A percentile compares a stretch with the other conserved stretches of the same genome.
Conservation (phyloP, 2,888 invertebrate species). For the Ferrisia virgata region DNA sequence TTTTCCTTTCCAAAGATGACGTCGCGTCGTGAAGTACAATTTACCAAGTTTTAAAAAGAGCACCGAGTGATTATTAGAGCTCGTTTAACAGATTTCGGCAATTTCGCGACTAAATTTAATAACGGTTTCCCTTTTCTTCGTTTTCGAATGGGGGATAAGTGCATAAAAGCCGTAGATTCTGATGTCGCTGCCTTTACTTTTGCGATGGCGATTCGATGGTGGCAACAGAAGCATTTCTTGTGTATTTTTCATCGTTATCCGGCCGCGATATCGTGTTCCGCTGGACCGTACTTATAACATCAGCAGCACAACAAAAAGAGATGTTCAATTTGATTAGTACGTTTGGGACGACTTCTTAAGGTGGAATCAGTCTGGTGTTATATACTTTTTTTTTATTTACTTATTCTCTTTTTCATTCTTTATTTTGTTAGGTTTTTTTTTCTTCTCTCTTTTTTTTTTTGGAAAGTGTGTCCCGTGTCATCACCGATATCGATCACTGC, state of each 20-base stretch:
- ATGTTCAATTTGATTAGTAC: neutral
- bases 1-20: neutral
- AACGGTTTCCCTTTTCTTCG: neutral
- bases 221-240: neutral
- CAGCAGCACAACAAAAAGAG: neutral
- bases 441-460: neutral
- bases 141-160: neutral
- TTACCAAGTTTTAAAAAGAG: neutral
- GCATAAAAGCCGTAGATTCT: too few species aligned
- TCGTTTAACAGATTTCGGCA: neutral
- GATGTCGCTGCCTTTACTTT: neutral
- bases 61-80: neutral
- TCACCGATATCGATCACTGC: conserved; percentile 7
- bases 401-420: neutral
- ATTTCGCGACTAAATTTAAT: neutral
- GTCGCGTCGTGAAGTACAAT: neutral
- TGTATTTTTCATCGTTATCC: neutral
- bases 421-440: neutral
- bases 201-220: neutral
- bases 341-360: neutral
- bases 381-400: neutral
- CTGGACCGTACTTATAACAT: too few species aligned
- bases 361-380: neutral
- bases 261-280: too few species aligned
- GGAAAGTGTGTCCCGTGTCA: neutral